Base-by-base conservation (phyloP, 1,140 invertebrate genomes). In the Maniola jurtina region DNA sequence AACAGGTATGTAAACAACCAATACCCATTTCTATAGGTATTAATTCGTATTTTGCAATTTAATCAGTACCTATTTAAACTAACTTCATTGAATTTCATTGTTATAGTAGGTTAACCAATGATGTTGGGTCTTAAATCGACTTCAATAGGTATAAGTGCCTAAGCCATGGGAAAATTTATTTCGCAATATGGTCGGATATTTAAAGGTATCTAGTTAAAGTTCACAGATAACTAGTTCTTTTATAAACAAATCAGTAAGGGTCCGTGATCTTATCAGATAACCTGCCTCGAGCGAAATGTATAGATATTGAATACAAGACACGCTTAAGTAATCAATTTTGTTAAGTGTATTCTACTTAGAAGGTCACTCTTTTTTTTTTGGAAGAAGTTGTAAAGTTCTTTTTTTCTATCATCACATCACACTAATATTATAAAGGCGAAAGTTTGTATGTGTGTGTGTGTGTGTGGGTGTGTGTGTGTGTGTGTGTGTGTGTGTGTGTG, bases 201-300 rank as follows among this genome's bases (percentile, higher is more conserved):
- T 56, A 15, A 52, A 15, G 9, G 35, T 36, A 7, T n/a, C 34
- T 15, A 38, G 34, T 35, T 38, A 60, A 60, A 60, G 58, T 60
- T 60, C 58, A 60, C 40, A 60, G 45, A 34, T 35, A 45, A 34
- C 55, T 57, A 38, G 55, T 60, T 59, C 58, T 48, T 48, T 48
- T 60, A 60, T 35, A 60, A 48, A 60, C 58, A 48, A 48, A 59
- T 59, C 57, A 47, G 33, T 52, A 52, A 7, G 42, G 42, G 42
- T 60, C 58, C 58, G 15, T 60, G 58, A 60, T 48, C 58, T 47
- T 48, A 48, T 48, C 15, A 36, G 25, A 52, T 52, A 52, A 16
- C 15, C 8, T 25, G 9, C 13, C 13, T 13, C 42, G 13, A 11
- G 10, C 42, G 13, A 11, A 45, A n/a, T 45, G 38, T 38, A 1